Evolutionary conservation across 2,797 vertebrate species (phyloP), one percentile per base, ranked within the genome.

Genomic region (Prionace glauca): DNA sequence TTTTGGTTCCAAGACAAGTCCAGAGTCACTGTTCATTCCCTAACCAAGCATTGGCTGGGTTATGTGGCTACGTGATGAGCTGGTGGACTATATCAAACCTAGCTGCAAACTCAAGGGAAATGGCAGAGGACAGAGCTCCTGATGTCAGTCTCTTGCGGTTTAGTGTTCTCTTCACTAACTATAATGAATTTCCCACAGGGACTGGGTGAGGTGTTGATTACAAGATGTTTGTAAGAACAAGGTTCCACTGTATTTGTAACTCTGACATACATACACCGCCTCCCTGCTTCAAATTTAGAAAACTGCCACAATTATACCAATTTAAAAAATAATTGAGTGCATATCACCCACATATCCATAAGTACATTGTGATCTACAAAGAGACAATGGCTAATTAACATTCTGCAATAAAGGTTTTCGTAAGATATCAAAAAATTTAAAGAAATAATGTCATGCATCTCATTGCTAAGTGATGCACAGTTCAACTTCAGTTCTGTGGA

Each of bases 201-300:
- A 95, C 36, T 72, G 93, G 65, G 65, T 9, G 32, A 77, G 69
- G 72, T 95, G 72, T 95, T 95, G 41, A 95, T 95, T 77, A 50
- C 67, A 94, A 94, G 24, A 56, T 71, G 67, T 94, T 94, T 94
- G 69, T 24, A 77, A 95, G 69, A 95, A 50, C 93, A 94, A 94
- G 7, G 45, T 94, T 77, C 90, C 69, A 95, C 71, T 77, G 69
- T 74, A 56, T 22, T 20, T 77, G 71, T 77, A 95, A 2, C 41
- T 50, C 69, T 71, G 10, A 45, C 22, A 26, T 72, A 29, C 45
- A 14, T 11, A 74, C 41, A 45, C 41, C 41, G 5, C 36, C 4
- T 14, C 45, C 41, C 12, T 41, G 12, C 36, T 56, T 92, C 41
- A 77, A 77, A 77, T 60, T 56, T 77, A 56, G 5, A 95, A 50